Evolutionary conservation across 2,113 vertebrate genomes (phyloP).

Genomic region (Melozone crissalis): DNA sequence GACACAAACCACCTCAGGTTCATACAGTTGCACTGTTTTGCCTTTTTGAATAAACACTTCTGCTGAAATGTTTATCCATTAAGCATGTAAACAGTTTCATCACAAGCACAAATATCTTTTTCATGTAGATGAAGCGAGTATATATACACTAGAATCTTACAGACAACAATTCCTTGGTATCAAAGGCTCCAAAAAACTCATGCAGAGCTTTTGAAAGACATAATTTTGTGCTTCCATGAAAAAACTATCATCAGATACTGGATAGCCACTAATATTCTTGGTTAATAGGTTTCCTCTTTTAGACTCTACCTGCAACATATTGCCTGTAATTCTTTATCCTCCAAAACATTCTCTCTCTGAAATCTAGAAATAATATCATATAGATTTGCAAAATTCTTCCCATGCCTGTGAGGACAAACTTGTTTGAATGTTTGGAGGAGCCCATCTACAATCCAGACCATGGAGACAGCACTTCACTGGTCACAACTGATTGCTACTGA

Average conservation of each 20-base stretch:
- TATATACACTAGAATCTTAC: no score
- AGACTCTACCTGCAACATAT: background rate
- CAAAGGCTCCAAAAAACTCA: background rate
- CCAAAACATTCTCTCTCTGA: background rate
- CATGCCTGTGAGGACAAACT: background rate
- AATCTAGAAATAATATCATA: background rate
- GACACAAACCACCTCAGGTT: conserved; percentile 48
- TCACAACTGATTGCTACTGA: background rate
- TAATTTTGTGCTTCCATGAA: background rate
- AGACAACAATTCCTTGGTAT: background rate
- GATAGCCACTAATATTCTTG: background rate
- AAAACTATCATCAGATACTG: background rate
- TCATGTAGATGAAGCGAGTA: background rate
- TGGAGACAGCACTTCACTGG: background rate
- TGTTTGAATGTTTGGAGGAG: background rate
- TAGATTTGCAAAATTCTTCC: background rate
- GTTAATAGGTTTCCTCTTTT: background rate
- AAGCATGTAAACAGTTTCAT: background rate
- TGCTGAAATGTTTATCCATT: background rate
- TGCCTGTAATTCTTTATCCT: background rate
- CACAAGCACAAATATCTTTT: background rate
- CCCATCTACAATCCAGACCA: background rate
- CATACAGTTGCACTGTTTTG: background rate
- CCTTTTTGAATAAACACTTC: conserved; percentile 32
- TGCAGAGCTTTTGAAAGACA: background rate